These are phyloP conservation scores for Champsocephalus esox DNA, from an alignment of 2,797 vertebrate genomes.

Conservation along the genomic window DNA sequence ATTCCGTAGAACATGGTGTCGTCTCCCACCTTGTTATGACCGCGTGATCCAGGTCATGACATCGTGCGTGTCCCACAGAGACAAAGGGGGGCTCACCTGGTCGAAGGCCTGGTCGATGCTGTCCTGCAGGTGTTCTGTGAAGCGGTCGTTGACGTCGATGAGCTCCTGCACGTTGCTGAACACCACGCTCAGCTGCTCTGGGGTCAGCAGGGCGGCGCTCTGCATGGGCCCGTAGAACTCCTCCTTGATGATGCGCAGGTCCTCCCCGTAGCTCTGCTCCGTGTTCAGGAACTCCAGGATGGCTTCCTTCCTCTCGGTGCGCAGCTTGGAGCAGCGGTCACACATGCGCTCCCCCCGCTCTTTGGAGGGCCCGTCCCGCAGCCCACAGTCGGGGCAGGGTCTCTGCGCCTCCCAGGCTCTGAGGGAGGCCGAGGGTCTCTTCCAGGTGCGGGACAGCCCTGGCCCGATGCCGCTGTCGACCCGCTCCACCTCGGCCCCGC, in stretches of 20 bases:
- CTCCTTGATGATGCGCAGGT: slow-evolving; percentile 92
- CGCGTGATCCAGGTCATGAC: too few relatives aligned
- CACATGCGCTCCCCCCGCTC: slow-evolving; percentile 88
- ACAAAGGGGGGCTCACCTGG: slow-evolving; percentile 81
- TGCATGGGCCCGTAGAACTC: slow-evolving; percentile 94
- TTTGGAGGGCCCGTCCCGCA: slow-evolving; percentile 80
- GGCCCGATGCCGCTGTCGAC: slow-evolving; percentile 92
- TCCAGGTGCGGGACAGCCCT: slow-evolving; percentile 88
- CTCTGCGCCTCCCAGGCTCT: slow-evolving; percentile 89
- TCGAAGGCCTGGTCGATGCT: slow-evolving; percentile 91
- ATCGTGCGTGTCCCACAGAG: background rate
- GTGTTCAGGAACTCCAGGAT: slow-evolving; percentile 94
- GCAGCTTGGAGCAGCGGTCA: slow-evolving; percentile 88
- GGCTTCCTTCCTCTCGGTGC: slow-evolving; percentile 92
- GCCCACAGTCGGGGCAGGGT: slow-evolving; percentile 90
- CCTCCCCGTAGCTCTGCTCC: slow-evolving; percentile 91
- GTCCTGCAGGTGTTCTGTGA: slow-evolving; percentile 92
- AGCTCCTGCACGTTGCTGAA: slow-evolving; percentile 94
- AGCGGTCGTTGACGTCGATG: slow-evolving; percentile 91
- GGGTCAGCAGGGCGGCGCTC: slow-evolving; percentile 87
- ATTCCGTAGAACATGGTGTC: background rate
- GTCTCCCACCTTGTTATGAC: too few relatives aligned
- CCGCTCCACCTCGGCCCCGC: slow-evolving; percentile 86
- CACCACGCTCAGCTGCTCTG: slow-evolving; percentile 89
- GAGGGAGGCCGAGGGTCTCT: slow-evolving; percentile 84